These are phyloP conservation scores for Egretta garzetta DNA, from an alignment of 2,113 vertebrate genomes.

Conservation along the genomic window DNA sequence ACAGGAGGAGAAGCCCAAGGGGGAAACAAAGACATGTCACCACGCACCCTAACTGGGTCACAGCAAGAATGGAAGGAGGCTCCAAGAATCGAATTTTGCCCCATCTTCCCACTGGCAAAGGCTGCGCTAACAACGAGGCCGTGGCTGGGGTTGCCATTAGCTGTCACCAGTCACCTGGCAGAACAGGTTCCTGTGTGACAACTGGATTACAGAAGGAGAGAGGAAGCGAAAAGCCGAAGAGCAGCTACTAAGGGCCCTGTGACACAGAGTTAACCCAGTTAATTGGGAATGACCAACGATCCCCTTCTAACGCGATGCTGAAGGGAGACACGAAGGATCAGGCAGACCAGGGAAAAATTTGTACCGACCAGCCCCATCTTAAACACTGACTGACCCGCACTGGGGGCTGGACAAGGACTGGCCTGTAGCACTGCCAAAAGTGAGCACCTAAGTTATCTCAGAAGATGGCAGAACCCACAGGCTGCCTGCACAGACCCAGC, in stretches of 20 bases:
- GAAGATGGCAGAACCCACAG: neutral
- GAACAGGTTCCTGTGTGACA: conserved; percentile 53
- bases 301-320: neutral
- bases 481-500: neutral
- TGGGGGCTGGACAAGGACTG: neutral
- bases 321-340: neutral
- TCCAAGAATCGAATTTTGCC: neutral
- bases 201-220: neutral
- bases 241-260: neutral
- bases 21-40: neutral
- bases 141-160: neutral
- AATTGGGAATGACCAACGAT: neutral
- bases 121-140: neutral
- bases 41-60: neutral
- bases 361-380: neutral
- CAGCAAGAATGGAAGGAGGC: neutral
- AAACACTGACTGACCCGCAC: neutral
- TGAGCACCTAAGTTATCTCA: neutral
- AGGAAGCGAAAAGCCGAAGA: conserved; percentile 40
- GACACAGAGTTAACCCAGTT: neutral
- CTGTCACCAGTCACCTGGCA: neutral
- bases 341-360: neutral
- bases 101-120: neutral
- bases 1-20: neutral
- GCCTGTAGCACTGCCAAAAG: neutral